These are phyloP conservation scores for Stomatorhinus walkeri DNA, from an alignment of 2,797 vertebrate species.

Conservation along the genomic window DNA sequence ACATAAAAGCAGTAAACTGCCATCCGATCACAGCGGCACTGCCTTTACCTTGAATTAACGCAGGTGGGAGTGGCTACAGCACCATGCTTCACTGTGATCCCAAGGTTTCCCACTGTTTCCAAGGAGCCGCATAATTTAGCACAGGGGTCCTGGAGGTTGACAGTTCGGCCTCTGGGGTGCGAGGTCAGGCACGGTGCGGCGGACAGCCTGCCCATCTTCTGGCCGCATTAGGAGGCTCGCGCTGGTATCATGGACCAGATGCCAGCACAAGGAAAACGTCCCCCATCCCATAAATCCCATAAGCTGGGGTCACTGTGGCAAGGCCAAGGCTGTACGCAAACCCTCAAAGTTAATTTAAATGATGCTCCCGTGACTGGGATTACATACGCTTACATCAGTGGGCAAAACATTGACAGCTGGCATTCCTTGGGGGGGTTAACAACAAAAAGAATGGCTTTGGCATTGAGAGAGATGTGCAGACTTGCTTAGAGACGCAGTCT, in stretches of 20 bases:
- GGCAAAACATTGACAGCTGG: background rate
- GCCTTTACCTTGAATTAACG: background rate
- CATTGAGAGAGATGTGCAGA: background rate
- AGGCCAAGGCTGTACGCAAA: background rate
- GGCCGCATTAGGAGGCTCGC: background rate
- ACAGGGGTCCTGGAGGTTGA: background rate
- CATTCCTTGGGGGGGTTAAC: background rate
- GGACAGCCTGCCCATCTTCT: background rate
- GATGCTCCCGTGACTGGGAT: background rate
- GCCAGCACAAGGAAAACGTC: background rate
- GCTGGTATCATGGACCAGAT: background rate
- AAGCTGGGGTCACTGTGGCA: background rate
- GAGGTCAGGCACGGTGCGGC: background rate
- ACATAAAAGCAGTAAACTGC: background rate
- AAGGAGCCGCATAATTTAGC: background rate
- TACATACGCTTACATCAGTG: background rate
- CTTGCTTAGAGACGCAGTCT: background rate
- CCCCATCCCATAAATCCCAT: background rate
- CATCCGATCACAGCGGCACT: background rate
- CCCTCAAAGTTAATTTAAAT: background rate
- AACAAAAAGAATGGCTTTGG: background rate
- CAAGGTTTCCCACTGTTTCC: background rate
- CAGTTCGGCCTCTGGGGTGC: background rate
- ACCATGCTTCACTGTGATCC: background rate
- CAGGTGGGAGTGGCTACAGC: background rate